phyloP scores from a whole-genome alignment of 2,797 vertebrate genomes.

The Pseudochaenichthys georgianus region DNA sequence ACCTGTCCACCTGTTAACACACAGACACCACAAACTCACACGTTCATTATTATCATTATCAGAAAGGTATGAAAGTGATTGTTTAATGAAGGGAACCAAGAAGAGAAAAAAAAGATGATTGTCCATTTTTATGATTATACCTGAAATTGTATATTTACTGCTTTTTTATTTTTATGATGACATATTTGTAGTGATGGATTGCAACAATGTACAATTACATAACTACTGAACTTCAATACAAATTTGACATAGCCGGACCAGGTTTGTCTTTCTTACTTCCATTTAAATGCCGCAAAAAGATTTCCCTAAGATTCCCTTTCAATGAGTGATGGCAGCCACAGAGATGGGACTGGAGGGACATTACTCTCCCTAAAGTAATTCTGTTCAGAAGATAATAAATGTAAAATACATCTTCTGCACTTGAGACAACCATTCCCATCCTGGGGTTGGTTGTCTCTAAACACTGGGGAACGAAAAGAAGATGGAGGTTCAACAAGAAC shows the following conservation, averaged over 20 bases:
- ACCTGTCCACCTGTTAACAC: conserved; percentile 33
- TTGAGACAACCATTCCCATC: too few relatives aligned
- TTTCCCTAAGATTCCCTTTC: too few relatives aligned
- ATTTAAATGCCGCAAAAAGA: too few relatives aligned
- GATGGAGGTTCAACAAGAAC: too few relatives aligned
- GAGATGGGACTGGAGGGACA: too few relatives aligned
- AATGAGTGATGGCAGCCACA: too few relatives aligned
- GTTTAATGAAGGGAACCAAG: background rate
- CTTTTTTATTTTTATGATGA: background rate
- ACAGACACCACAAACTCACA: conserved; percentile 2
- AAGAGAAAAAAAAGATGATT: background rate
- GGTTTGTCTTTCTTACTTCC: too few relatives aligned
- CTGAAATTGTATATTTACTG: background rate
- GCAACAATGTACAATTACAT: background rate
- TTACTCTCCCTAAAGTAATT: too few relatives aligned
- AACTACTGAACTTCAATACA: background rate
- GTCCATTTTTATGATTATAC: background rate
- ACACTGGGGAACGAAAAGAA: too few relatives aligned
- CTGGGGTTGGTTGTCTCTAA: too few relatives aligned
- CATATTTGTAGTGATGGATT: background rate
- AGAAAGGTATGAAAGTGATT: background rate
- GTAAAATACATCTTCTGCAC: too few relatives aligned
- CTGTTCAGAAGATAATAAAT: too few relatives aligned
- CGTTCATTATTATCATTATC: background rate
- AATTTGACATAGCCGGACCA: background rate